Conservation (phyloP, 2,113 vertebrate species). For the Pipra filicauda region DNA sequence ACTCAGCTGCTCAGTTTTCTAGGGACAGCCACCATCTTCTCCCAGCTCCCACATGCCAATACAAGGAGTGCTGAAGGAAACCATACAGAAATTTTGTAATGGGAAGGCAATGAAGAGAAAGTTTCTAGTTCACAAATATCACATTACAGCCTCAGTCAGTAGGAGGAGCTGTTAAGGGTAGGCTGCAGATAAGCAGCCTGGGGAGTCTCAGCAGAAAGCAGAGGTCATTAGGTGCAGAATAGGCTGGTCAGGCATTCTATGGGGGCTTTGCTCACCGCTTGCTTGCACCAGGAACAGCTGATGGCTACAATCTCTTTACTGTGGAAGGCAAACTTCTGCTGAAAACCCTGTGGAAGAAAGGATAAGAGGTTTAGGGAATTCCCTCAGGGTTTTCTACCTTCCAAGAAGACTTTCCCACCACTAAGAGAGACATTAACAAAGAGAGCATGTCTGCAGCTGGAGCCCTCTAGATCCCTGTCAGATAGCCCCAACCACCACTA, state of each 20-base stretch:
- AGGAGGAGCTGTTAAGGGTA: background rate
- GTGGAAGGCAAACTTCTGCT: conserved; percentile 97
- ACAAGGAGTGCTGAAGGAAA: background rate
- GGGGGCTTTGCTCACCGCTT: conserved; percentile 83
- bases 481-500: background rate
- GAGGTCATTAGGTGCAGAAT: background rate
- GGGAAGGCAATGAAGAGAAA: background rate
- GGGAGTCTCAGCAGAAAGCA: background rate
- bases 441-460: background rate
- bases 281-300: conserved; percentile 99
- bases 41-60: background rate
- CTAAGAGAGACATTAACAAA: background rate
- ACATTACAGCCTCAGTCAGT: background rate
- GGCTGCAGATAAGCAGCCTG: background rate
- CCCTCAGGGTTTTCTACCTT: background rate
- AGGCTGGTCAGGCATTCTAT: background rate
- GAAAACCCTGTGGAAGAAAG: conserved; percentile 84
- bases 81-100: background rate
- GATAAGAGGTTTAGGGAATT: background rate
- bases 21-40: background rate
- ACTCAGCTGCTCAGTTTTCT: background rate
- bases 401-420: background rate
- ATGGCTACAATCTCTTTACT: conserved; percentile 98
- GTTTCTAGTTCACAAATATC: background rate
- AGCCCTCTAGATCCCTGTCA: background rate